A percentile compares a stretch with the other conserved stretches of the same genome.
Evolutionary conservation across 2,113 vertebrate genomes (phyloP).

Genomic region (Otus sunia): DNA sequence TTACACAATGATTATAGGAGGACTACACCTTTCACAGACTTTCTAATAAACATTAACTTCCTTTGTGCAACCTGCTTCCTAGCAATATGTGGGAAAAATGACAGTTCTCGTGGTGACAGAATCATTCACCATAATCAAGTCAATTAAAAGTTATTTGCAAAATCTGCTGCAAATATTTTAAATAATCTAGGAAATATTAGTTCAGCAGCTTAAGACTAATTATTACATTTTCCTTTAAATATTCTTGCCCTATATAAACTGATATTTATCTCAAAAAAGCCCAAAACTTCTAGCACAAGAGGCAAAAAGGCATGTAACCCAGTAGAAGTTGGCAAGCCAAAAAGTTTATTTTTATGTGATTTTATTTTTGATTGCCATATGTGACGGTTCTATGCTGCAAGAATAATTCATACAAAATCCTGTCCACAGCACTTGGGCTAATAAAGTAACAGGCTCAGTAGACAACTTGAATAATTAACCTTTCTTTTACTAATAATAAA

Average conservation of each 20-base stretch:
- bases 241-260: not conserved
- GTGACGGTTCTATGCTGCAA: constrained; percentile 32
- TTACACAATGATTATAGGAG: not conserved
- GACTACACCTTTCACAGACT: not conserved
- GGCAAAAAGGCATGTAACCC: constrained; percentile 29
- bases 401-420: constrained; percentile 29
- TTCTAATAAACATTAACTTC: constrained; percentile 19
- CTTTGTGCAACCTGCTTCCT: constrained; percentile 29
- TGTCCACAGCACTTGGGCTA: not conserved
- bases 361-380: constrained; percentile 64
- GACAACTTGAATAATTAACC: not conserved
- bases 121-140: not conserved
- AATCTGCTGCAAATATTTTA: constrained; percentile 16
- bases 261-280: not conserved
- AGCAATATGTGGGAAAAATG: not conserved
- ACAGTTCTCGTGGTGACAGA: not conserved
- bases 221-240: constrained; percentile 54
- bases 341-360: constrained; percentile 40
- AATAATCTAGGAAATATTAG: not conserved
- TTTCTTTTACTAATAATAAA: constrained; percentile 5
- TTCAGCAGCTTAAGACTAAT: not conserved
- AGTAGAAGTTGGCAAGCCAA: constrained; percentile 69
- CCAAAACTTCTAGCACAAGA: not conserved
- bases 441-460: constrained; percentile 21
- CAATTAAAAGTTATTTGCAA: constrained; percentile 27